Percentiles rank a stretch among this genome's conserved stretches.
Conservation (phyloP, 2,888 invertebrate species). For the Phlogophora meticulosa region DNA sequence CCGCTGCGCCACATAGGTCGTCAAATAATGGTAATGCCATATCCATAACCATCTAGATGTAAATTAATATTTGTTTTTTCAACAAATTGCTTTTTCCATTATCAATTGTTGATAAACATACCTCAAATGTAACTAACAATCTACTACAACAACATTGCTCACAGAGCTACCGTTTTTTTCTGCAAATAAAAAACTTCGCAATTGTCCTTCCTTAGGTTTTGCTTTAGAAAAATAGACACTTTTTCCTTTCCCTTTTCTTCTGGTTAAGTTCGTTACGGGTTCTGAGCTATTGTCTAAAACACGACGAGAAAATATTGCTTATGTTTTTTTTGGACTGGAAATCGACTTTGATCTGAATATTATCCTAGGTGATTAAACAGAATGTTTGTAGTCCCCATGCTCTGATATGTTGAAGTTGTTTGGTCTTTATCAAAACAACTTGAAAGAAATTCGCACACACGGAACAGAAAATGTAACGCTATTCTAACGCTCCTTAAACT, state of each 20-base stretch:
- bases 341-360: background rate
- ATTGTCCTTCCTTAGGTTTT: conserved; percentile 14
- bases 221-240: conserved; percentile 39
- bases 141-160: background rate
- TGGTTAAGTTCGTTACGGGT: conserved; percentile 52
- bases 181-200: background rate
- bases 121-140: background rate
- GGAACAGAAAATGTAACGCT: background rate
- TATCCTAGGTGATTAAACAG: too few species aligned
- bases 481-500: conserved; percentile 9
- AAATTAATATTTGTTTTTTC: too few species aligned
- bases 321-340: conserved; percentile 8
- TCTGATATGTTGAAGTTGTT: background rate
- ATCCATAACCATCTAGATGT: too few species aligned
- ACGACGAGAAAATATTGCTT: background rate
- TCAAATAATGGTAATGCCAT: too few species aligned
- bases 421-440: background rate
- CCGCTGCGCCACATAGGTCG: too few species aligned
- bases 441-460: background rate
- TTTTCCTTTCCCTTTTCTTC: conserved; percentile 23
- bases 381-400: background rate
- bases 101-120: too few species aligned
- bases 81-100: too few species aligned
- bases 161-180: background rate
- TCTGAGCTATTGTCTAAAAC: conserved; percentile 29